Percentiles rank a stretch among this genome's conserved stretches.
phyloP scores from a whole-genome alignment of 37 sponge, comb jelly and placozoan genomes.

The Geodia barretti region DNA sequence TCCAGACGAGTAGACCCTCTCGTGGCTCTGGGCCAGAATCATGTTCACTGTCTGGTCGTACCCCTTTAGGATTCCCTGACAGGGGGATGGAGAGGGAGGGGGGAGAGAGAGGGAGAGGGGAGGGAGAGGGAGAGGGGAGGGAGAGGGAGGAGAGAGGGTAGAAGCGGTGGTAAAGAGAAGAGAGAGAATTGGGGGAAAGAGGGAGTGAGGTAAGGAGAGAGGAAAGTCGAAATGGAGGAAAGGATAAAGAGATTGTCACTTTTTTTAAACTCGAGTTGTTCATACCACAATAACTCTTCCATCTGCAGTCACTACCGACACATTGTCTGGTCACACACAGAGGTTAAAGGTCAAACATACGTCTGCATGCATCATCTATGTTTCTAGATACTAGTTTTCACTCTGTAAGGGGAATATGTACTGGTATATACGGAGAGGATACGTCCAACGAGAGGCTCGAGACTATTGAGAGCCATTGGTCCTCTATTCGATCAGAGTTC shows the following conservation, averaged over 20 bases:
- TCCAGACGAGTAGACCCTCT: slow-evolving; percentile 89
- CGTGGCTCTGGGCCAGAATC: slow-evolving; percentile 87
- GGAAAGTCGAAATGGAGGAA: background rate
- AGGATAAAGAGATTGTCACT: no score
- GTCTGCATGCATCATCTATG: background rate
- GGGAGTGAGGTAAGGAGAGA: background rate
- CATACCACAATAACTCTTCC: slow-evolving; percentile 92
- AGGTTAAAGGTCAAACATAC: background rate
- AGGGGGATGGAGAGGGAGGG: background rate
- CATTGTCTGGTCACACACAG: slow-evolving; percentile 47
- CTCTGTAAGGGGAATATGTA: background rate
- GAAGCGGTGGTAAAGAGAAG: no score
- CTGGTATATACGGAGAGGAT: slow-evolving; percentile 29
- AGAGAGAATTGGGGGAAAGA: background rate
- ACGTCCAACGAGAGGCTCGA: slow-evolving; percentile 81
- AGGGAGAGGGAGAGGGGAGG: no score
- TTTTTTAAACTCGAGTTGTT: no score
- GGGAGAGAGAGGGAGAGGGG: slow-evolving; percentile 1
- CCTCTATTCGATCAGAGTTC: background rate
- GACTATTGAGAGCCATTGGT: slow-evolving; percentile 42
- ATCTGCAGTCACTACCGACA: slow-evolving; percentile 87
- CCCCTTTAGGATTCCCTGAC: slow-evolving; percentile 92
- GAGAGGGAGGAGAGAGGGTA: no score
- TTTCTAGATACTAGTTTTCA: background rate
- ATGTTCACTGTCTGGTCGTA: slow-evolving; percentile 98